Base-by-base conservation (phyloP, 2,113 vertebrate genomes). In the Patagioenas fasciata region DNA sequence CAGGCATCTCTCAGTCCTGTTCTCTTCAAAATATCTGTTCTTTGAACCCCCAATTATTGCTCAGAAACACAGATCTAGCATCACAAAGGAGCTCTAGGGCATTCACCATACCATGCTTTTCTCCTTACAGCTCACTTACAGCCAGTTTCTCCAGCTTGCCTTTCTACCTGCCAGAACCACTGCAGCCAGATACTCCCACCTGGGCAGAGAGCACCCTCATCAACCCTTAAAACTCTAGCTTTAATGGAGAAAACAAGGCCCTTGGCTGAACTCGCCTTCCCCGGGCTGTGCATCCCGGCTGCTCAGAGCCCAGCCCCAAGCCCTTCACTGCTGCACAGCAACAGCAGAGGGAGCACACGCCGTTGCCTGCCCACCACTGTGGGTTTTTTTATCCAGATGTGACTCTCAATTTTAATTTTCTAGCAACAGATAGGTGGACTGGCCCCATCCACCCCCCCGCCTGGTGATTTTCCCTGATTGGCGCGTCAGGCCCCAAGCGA, bases 321-420 rank as follows among this genome's bases (percentile, higher is more conserved):
- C 6, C 72, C 61, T 67, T 86, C 82, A 15, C 48, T 83, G 89
- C 89, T 64, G 58, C 62, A 6, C 70, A 24, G 72, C 77, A 8
- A 97, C 93, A 28, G 96, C 92, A 96, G 96, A 96, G 96, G 96
- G 94, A 96, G 96, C 96, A 89, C 94, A 57, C 16, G 9, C 50
- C 1, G 17, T 77, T 89, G 80, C 89, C 83, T 69, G 74, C 53
- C 32, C 7, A 85, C 40, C 48, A 14, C 53, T 0, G 9, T 5
- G 1, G 17, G 42, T 44, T 5, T n/a, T 28, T 5, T 70, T 8
- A 40, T 40, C 69, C 81, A 31, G 56, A 75, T 42, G 34, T 21
- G 85, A 15, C 71, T 88, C 40, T 50, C 32, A 1, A 56, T 94
- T 85, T 62, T 28, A 0, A 72, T 95, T 93, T 91, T 61, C 65